These are phyloP conservation scores for Lytechinus pictus DNA, from an alignment of 35 echinoderm and acorn worm species.

Conservation along the genomic window DNA sequence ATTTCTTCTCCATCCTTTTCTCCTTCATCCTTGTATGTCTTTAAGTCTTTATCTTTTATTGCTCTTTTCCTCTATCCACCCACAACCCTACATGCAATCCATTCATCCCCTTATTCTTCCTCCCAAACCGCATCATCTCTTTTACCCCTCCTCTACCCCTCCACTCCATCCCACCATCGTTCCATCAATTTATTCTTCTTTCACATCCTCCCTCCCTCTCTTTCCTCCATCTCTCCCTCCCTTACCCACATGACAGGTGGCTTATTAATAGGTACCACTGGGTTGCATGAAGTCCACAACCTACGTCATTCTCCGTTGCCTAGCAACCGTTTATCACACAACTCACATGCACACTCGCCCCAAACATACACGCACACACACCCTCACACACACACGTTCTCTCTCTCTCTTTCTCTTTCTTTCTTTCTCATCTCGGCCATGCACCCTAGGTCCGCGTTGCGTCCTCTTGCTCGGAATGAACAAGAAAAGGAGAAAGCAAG, in stretches of 20 bases:
- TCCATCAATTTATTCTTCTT: neutral
- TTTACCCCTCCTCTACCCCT: neutral
- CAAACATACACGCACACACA: slow-evolving; percentile 30
- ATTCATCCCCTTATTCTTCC: too few relatives aligned
- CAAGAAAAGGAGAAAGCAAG: neutral
- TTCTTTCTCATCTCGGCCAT: neutral
- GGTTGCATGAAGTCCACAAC: slow-evolving; percentile 47
- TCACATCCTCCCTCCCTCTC: too few relatives aligned
- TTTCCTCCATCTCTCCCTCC: too few relatives aligned
- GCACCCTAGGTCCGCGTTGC: slow-evolving; percentile 1
- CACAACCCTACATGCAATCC: too few relatives aligned
- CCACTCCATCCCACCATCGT: neutral
- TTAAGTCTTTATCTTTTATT: too few relatives aligned
- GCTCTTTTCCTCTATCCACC: too few relatives aligned
- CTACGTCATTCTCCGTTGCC: slow-evolving; percentile 50
- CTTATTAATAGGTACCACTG: slow-evolving; percentile 53
- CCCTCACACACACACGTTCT: neutral
- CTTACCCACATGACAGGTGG: slow-evolving; percentile 44
- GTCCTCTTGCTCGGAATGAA: neutral
- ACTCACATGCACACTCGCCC: slow-evolving; percentile 34
- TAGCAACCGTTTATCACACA: slow-evolving; percentile 55
- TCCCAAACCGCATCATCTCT: neutral
- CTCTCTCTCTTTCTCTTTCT: neutral
- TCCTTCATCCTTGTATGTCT: neutral
- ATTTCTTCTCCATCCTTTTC: neutral